A percentile compares a stretch with the other conserved stretches of the same genome.
Evolutionary conservation across 2,797 vertebrate species (phyloP).

Genomic region (Astyanax mexicanus): DNA sequence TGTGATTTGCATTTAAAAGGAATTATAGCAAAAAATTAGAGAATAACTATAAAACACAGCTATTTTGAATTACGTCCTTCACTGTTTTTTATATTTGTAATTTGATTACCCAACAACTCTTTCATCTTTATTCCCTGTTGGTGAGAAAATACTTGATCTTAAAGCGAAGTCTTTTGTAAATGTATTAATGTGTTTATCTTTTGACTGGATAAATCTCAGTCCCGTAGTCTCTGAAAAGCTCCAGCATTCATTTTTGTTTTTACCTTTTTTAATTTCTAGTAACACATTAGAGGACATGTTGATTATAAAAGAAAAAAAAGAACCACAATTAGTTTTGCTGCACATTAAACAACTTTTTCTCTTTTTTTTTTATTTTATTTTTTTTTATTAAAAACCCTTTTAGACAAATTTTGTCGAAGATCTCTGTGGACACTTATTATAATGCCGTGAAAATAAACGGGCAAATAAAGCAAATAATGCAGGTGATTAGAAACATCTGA

Average conservation of each 20-base stretch:
- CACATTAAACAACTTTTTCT: slow-evolving; percentile 25
- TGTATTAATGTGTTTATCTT: slow-evolving; percentile 40
- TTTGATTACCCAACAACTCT: not conserved
- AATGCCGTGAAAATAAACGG: not conserved
- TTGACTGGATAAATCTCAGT: slow-evolving; percentile 40
- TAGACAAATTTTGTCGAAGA: slow-evolving; percentile 8
- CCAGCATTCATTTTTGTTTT: slow-evolving; percentile 33
- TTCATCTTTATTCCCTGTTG: slow-evolving; percentile 10
- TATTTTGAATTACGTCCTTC: not conserved
- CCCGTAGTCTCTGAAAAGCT: slow-evolving; percentile 44
- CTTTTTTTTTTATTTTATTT: too few species aligned
- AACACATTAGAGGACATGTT: slow-evolving; percentile 35
- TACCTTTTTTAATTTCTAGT: too few species aligned
- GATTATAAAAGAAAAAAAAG: not conserved
- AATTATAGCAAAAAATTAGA: not conserved
- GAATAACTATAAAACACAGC: slow-evolving; percentile 6
- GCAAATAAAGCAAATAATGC: not conserved
- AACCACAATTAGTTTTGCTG: slow-evolving; percentile 20
- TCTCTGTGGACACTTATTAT: not conserved
- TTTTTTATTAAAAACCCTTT: slow-evolving; percentile 31
- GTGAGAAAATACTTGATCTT: slow-evolving; percentile 41
- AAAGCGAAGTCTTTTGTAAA: slow-evolving; percentile 29
- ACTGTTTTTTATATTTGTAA: not conserved
- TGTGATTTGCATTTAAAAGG: too few species aligned
- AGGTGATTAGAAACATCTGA: slow-evolving; percentile 32